Evolutionary conservation across 2,113 vertebrate species (phyloP).

Genomic region (Okapia johnstoni): DNA sequence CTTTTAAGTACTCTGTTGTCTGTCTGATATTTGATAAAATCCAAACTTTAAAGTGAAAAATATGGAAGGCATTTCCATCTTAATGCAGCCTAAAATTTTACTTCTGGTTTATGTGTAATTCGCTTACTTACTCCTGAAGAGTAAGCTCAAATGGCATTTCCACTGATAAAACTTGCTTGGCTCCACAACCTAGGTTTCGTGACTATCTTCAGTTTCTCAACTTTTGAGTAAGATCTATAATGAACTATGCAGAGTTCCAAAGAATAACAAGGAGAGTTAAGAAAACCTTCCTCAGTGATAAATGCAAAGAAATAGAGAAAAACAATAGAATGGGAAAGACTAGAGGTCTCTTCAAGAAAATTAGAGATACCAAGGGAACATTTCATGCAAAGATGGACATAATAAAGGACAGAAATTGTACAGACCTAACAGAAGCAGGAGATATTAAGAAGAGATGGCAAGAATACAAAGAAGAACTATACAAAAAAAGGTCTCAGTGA

Average conservation of each 20-base stretch:
- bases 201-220: neutral
- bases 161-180: neutral
- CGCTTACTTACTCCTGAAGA: rapidly evolving
- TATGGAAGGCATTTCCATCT: neutral
- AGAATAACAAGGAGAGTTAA: neutral
- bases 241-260: neutral
- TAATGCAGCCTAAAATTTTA: neutral
- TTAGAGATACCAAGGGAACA: neutral
- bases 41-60: neutral
- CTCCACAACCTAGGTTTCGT: neutral
- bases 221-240: neutral
- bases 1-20: neutral
- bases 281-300: neutral
- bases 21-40: neutral
- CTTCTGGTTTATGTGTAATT: neutral
- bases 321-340: neutral
- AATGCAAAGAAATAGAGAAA: neutral
- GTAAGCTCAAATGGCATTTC: neutral
- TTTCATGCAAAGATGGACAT: neutral
- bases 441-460: neutral
- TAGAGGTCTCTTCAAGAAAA: neutral
- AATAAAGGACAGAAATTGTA: neutral
- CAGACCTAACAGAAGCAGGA: neutral
- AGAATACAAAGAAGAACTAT: neutral
- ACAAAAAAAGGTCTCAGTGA: neutral